Percentiles rank a stretch among this genome's conserved stretches.
These are phyloP conservation scores for Brienomyrus longianalis DNA, from an alignment of 2,113 vertebrate species.

Conservation along the genomic window DNA sequence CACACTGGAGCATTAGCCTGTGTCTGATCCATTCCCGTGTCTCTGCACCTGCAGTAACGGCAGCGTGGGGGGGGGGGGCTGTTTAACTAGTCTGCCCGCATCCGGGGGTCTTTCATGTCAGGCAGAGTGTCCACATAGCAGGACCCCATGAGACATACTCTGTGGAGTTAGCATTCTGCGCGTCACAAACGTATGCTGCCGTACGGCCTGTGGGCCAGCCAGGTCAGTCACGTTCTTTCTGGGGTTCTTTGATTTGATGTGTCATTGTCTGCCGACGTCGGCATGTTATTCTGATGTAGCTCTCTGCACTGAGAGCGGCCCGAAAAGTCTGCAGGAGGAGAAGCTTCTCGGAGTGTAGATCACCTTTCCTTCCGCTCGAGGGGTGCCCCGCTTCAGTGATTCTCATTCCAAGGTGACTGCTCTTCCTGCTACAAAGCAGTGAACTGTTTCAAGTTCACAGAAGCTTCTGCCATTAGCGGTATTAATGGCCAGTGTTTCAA, in stretches of 20 bases:
- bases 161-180: neutral
- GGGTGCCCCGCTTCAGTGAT: neutral
- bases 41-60: neutral
- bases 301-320: neutral
- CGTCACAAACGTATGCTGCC: neutral
- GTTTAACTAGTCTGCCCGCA: neutral
- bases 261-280: neutral
- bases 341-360: neutral
- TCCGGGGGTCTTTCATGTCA: neutral
- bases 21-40: neutral
- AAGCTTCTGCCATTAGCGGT: neutral
- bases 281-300: neutral
- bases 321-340: neutral
- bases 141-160: neutral
- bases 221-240: neutral
- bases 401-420: neutral
- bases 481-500: neutral
- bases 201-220: neutral
- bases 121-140: neutral
- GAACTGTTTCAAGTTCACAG: neutral
- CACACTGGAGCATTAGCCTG: neutral
- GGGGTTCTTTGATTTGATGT: neutral
- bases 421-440: neutral
- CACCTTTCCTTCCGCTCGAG: neutral
- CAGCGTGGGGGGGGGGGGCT: neutral